Base-by-base conservation (phyloP, 2,888 invertebrate genomes). In the Drosophila mettleri region DNA sequence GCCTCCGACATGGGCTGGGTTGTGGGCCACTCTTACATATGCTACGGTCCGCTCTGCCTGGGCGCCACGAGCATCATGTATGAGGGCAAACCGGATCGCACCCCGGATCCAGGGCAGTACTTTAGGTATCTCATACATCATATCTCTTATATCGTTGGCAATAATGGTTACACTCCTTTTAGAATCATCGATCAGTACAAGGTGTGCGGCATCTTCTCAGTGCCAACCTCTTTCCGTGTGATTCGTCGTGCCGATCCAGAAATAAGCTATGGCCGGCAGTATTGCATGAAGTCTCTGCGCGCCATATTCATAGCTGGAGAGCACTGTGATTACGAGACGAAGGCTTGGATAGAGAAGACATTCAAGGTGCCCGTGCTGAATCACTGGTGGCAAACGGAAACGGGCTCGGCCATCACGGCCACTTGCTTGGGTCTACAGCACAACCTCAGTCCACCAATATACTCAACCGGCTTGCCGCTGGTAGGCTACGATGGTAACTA, bases 351-450 rank as follows among this genome's bases (percentile, higher is more conserved):
- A 6, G 94, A 95, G 86, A 93, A 93, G 63, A 93, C 93, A 8
- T 96, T 97, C 86, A 93, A 95, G 61, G 95, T 95, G 9, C 96
- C 97, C 0, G 94, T 97, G 3, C 91, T 98, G 55, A 98, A 98
- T 91, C 97, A 98, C 91, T 98, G 98, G 98, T 98, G 98, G 98
- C 98, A 98, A 93, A 98, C 98, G 2, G 98, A 98, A 93, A 96
- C 97, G 0, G 98, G 98, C 0, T 97, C 97, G 67, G 95, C 98
- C 0, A 96, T 98, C 61, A 97, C 98, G 0, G 96, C 97, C 0
- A 95, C 96, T 0, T 97, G 97, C 88, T 89, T 96, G 9, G 98
- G 97, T 0, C 94, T 97, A 41, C 95, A 94, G 0, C 94, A 96
- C 39, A 95, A 93, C 86, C 93, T 94, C 0, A 93, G 94, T 69